Evolutionary conservation across 2,797 vertebrate genomes (phyloP).

Genomic region (Mergus octosetaceus): DNA sequence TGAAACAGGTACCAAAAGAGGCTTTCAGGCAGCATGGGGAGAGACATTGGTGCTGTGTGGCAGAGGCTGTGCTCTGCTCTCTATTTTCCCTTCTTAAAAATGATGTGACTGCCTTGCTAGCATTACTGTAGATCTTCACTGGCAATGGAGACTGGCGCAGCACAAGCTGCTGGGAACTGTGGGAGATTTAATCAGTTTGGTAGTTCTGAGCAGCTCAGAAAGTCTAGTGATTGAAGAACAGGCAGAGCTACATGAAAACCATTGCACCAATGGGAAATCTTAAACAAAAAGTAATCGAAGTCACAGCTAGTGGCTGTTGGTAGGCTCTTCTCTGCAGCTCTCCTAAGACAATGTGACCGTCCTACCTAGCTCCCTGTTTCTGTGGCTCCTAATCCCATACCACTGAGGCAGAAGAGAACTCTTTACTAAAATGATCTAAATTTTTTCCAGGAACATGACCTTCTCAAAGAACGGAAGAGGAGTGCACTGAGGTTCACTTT

Average conservation of each 20-base stretch:
- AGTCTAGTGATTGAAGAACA: neutral
- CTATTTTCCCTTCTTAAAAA: neutral
- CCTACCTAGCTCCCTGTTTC: neutral
- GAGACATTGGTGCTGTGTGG: neutral
- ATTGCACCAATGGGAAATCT: neutral
- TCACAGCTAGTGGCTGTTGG: neutral
- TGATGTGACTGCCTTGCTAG: too few species aligned
- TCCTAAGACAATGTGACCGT: fast-evolving
- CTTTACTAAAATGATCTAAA: neutral
- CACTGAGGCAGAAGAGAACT: neutral
- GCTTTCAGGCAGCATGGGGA: neutral
- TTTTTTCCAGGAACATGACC: neutral
- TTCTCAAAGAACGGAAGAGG: neutral
- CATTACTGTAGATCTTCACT: neutral
- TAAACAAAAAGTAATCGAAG: neutral
- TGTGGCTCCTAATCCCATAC: neutral
- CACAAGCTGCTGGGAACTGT: neutral
- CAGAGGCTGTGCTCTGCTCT: neutral
- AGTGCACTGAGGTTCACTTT: neutral
- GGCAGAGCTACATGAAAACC: neutral
- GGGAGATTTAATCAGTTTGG: neutral
- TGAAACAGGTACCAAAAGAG: neutral
- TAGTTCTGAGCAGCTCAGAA: neutral
- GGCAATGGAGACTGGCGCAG: neutral
- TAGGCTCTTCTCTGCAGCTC: neutral